Percentiles rank a stretch among this genome's conserved stretches.
phyloP scores from a whole-genome alignment of 1,140 invertebrate species.

The Trissolcus basalis region DNA sequence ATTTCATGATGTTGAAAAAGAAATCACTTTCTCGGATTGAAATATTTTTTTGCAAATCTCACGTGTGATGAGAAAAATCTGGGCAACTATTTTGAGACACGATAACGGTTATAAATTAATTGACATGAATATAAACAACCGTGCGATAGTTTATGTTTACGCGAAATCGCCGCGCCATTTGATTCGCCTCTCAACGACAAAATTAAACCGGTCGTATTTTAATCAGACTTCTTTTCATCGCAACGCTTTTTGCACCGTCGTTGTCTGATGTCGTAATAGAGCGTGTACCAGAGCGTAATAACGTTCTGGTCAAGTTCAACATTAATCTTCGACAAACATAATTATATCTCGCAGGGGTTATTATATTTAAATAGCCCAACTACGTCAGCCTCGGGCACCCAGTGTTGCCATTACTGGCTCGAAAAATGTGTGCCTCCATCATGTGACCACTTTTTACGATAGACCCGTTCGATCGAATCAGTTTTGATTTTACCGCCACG shows the following conservation, averaged over 20 bases:
- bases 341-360: constrained; percentile 52
- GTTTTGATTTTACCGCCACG: too few species aligned
- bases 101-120: constrained; percentile 15
- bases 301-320: constrained; percentile 51
- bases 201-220: constrained; percentile 41
- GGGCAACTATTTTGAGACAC: background rate
- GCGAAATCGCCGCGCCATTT: constrained; percentile 16
- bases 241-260: constrained; percentile 24
- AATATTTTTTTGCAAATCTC: too few species aligned
- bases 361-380: constrained; percentile 50
- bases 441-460: too few species aligned
- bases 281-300: constrained; percentile 13
- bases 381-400: constrained; percentile 31
- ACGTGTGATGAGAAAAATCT: background rate
- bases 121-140: constrained; percentile 10
- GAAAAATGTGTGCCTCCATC: constrained; percentile 9
- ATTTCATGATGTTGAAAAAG: too few species aligned
- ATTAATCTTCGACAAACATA: constrained; percentile 54
- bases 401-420: constrained; percentile 9
- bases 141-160: constrained; percentile 25
- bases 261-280: constrained; percentile 29
- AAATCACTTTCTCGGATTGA: too few species aligned
- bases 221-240: constrained; percentile 34
- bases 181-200: constrained; percentile 32
- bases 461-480: too few species aligned